A percentile compares a stretch with the other conserved stretches of the same genome.
Conservation (phyloP, 2,888 invertebrate genomes). For the Cerceris rybyensis region DNA sequence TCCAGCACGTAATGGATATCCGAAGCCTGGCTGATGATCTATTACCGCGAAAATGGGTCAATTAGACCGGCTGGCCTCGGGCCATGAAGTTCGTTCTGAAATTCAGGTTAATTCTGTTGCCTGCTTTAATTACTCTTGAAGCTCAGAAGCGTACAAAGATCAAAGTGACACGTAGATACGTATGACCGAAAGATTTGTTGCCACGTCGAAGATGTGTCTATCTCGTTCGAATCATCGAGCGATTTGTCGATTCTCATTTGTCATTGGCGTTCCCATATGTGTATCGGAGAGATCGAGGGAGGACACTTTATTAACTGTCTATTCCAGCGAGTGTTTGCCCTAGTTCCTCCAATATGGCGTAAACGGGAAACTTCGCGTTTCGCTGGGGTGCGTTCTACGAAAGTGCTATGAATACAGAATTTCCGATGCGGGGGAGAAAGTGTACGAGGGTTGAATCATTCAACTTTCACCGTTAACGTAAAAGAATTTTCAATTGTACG, state of each 20-base stretch:
- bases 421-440: too few species aligned
- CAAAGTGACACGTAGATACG: constrained; percentile 58
- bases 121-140: constrained; percentile 65
- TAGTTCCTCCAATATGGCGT: background rate
- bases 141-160: constrained; percentile 49
- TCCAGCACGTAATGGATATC: constrained; percentile 65
- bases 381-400: too few species aligned
- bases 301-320: too few species aligned
- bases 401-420: too few species aligned
- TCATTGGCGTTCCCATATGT: background rate
- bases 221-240: background rate
- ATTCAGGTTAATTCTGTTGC: constrained; percentile 68
- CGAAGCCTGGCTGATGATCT: constrained; percentile 69
- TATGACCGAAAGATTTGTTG: constrained; percentile 37
- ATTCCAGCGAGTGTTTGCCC: background rate
- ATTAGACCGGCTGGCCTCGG: constrained; percentile 65
- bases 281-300: too few species aligned
- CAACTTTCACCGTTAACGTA: too few species aligned
- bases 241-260: background rate
- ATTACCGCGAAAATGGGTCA: constrained; percentile 74
- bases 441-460: too few species aligned
- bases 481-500: too few species aligned
- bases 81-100: constrained; percentile 60
- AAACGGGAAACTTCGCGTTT: background rate
- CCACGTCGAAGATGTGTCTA: constrained; percentile 28